Conservation (phyloP, 2,888 invertebrate species). For the Geophilus truncorum region DNA sequence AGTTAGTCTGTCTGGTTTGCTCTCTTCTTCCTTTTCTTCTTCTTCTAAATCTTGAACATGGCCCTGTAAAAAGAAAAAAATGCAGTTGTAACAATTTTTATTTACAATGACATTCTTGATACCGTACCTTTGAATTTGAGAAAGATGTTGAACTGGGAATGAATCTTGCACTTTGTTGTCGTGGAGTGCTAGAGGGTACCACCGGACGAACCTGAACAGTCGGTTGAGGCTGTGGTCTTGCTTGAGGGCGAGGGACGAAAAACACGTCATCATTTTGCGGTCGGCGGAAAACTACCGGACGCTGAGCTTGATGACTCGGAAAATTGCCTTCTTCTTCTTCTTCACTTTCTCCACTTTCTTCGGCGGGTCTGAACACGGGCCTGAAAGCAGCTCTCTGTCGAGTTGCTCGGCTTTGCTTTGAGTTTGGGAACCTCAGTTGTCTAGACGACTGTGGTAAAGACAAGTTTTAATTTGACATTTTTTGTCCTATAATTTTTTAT, state of each 20-base stretch:
- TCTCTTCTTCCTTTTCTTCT: slow-evolving; percentile 68
- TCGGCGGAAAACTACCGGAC: slow-evolving; percentile 18
- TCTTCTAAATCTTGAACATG: slow-evolving; percentile 50
- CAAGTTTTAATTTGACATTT: too few species aligned
- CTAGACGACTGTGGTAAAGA: not conserved
- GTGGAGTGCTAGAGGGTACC: not conserved
- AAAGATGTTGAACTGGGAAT: slow-evolving; percentile 17
- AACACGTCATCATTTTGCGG: not conserved
- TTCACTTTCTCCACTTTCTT: slow-evolving; percentile 9
- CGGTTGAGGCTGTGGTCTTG: not conserved
- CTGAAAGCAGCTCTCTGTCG: not conserved
- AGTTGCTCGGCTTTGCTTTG: not conserved
- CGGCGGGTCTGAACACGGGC: not conserved
- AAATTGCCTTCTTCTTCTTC: not conserved
- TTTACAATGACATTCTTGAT: too few species aligned
- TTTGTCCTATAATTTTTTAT: too few species aligned
- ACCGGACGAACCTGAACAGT: not conserved
- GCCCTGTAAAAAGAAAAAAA: not conserved
- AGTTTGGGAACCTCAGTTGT: not conserved
- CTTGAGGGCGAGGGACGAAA: not conserved
- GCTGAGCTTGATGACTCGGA: not conserved
- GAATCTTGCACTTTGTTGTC: not conserved
- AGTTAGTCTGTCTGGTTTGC: slow-evolving; percentile 78
- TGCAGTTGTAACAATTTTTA: too few species aligned
- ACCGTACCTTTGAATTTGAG: not conserved